A percentile compares a stretch with the other conserved stretches of the same genome.
Conservation (phyloP, 2,113 vertebrate genomes). For the Dermatemys mawii region DNA sequence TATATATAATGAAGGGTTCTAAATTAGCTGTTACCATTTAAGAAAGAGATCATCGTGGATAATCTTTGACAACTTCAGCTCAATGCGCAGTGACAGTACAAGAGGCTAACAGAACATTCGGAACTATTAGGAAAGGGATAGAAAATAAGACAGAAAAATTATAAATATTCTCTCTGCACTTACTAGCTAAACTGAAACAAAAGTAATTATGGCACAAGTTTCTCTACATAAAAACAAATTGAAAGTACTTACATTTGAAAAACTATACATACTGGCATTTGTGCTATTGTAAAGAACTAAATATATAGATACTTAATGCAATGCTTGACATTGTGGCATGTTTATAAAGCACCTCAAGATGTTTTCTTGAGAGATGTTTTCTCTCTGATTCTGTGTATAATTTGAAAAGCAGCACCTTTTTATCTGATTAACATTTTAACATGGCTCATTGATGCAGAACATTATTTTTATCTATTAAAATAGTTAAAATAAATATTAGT, state of each 20-base stretch:
- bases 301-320: neutral
- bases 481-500: neutral
- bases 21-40: too few relatives aligned
- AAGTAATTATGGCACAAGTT: constrained; percentile 17
- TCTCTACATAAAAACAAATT: neutral
- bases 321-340: neutral
- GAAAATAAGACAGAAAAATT: neutral
- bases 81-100: neutral
- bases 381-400: neutral
- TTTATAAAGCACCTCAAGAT: too few relatives aligned
- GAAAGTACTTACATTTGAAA: neutral
- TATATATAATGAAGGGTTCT: too few relatives aligned
- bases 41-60: neutral
- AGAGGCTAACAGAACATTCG: neutral
- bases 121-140: neutral
- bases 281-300: neutral
- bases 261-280: neutral
- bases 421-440: neutral
- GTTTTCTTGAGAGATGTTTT: too few relatives aligned
- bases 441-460: neutral
- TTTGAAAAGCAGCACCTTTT: neutral
- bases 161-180: neutral
- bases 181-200: neutral
- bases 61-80: neutral
- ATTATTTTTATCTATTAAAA: neutral